Evolutionary conservation across 2,113 vertebrate species (phyloP).

Genomic region (Mirounga angustirostris): DNA sequence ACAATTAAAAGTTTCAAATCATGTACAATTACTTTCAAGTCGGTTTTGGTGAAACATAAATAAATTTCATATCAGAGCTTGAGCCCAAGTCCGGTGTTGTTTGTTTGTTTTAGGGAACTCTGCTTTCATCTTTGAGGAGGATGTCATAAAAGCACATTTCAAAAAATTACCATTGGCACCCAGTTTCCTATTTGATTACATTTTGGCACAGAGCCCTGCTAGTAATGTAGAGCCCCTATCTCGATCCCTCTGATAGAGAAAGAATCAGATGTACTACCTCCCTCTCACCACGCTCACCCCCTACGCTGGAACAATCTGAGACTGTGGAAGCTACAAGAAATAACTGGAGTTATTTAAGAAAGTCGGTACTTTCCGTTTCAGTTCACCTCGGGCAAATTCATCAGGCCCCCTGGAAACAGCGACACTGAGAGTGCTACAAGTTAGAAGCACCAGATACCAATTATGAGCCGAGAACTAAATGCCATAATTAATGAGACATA

Average conservation of each 20-base stretch:
- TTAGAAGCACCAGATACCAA: conserved; percentile 85
- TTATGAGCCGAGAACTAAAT: conserved; percentile 87
- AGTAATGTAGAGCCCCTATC: conserved; percentile 14
- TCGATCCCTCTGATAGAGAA: conserved; percentile 7
- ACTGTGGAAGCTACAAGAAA: conserved; percentile 86
- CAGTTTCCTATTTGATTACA: conserved; percentile 87
- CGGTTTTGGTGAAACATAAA: conserved; percentile 71
- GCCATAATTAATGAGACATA: conserved; percentile 87
- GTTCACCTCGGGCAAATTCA: conserved; percentile 87
- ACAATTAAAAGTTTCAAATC: conserved; percentile 75
- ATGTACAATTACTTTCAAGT: conserved; percentile 72
- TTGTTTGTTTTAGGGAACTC: conserved; percentile 82
- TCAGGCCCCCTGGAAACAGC: conserved; percentile 82
- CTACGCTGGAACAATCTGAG: conserved; percentile 80
- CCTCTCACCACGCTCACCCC: not conserved
- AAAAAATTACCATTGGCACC: conserved; percentile 89
- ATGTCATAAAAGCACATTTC: conserved; percentile 85
- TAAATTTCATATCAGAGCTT: conserved; percentile 74
- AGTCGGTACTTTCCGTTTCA: conserved; percentile 93
- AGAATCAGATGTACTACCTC: not conserved
- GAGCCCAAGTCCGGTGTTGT: conserved; percentile 63
- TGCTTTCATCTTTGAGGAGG: conserved; percentile 83
- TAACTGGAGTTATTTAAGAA: conserved; percentile 87
- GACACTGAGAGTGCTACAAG: conserved; percentile 79
- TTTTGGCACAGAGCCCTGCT: conserved; percentile 79